Percentiles rank a stretch among this genome's conserved stretches.
These are phyloP conservation scores for Plagodis pulveraria DNA, from an alignment of 2,888 invertebrate species.

Conservation along the genomic window DNA sequence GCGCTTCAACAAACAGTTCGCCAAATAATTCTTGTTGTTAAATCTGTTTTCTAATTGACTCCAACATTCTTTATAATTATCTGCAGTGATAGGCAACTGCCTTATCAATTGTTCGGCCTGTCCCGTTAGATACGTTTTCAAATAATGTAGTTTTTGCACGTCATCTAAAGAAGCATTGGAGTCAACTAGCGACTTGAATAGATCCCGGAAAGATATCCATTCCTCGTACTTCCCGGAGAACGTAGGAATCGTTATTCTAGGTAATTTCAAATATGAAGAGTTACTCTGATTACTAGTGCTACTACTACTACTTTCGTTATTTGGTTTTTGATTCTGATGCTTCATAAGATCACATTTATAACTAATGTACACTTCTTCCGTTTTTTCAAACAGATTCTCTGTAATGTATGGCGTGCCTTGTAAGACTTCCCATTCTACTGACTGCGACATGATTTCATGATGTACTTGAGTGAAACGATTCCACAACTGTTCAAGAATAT, in stretches of 20 bases:
- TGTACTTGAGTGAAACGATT: no score
- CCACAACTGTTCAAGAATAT: no score
- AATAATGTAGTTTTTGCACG: slow-evolving; percentile 17
- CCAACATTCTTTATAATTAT: slow-evolving; percentile 15
- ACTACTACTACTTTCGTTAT: neutral
- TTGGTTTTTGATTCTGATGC: neutral
- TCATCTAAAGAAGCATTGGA: slow-evolving; percentile 1
- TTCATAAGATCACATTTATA: neutral
- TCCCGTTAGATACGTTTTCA: slow-evolving; percentile 10
- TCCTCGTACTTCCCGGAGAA: slow-evolving; percentile 17
- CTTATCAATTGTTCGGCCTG: slow-evolving; percentile 9
- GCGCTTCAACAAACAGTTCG: no score
- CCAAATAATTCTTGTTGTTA: no score
- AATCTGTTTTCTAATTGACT: neutral
- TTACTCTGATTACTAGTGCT: neutral
- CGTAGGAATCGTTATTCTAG: slow-evolving; percentile 4
- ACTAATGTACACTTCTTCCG: neutral
- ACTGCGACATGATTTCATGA: no score
- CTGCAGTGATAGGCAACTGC: slow-evolving; percentile 10
- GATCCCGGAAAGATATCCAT: slow-evolving; percentile 12
- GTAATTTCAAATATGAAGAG: neutral
- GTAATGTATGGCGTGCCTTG: neutral
- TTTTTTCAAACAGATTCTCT: neutral
- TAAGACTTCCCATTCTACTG: no score
- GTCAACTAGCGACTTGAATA: slow-evolving; percentile 14